A percentile compares a stretch with the other conserved stretches of the same genome.
phyloP scores from a whole-genome alignment of 2,113 vertebrate genomes.

The Corythornis cristatus region DNA sequence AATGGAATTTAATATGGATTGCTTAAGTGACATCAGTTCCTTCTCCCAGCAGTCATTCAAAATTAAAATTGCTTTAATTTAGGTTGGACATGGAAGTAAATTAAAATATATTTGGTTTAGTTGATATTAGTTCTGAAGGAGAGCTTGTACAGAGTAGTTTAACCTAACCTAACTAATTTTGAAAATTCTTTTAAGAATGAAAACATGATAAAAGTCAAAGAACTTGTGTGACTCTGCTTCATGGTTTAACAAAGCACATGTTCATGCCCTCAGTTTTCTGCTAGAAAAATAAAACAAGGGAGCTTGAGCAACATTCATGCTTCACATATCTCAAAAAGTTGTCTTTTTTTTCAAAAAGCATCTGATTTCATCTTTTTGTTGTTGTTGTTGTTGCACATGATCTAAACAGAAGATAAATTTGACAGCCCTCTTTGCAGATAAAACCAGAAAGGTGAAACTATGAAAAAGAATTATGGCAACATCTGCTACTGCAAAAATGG shows the following conservation, averaged over 20 bases:
- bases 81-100: neutral
- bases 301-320: neutral
- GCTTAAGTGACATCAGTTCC: neutral
- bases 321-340: neutral
- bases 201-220: neutral
- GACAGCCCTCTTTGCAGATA: conserved; percentile 62
- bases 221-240: neutral
- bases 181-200: neutral
- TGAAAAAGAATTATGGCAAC: conserved; percentile 73
- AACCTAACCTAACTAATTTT: neutral
- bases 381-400: conserved; percentile 42
- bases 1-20: neutral
- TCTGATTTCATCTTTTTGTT: conserved; percentile 1
- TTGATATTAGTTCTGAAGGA: neutral
- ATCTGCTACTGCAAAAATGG: conserved; percentile 63
- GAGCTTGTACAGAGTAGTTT: neutral
- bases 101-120: neutral
- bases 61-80: neutral
- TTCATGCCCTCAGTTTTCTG: neutral
- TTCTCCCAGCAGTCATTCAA: neutral
- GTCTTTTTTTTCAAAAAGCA: neutral
- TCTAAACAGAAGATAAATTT: conserved; percentile 71
- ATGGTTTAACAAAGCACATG: neutral
- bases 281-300: neutral
- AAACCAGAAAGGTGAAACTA: conserved; percentile 61